A percentile compares a stretch with the other conserved stretches of the same genome.
Evolutionary conservation across 2,797 vertebrate species (phyloP).

Genomic region (Rhodeus uyekii): DNA sequence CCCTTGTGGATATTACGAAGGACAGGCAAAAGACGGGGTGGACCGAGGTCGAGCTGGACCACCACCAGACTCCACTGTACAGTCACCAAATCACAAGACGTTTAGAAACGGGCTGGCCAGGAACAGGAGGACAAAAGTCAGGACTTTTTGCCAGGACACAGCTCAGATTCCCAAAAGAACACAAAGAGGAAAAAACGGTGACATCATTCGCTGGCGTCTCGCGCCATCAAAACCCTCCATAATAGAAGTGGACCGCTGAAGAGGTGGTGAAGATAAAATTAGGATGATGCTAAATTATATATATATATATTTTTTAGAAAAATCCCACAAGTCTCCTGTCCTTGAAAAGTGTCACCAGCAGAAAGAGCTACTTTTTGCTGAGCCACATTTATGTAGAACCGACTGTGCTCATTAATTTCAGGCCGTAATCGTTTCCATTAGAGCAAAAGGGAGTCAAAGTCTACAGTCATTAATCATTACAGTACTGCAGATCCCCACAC

Average conservation of each 20-base stretch:
- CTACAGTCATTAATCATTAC: conserved; percentile 50
- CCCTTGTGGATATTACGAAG: conserved; percentile 71
- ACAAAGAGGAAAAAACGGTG: conserved; percentile 53
- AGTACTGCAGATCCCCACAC: conserved; percentile 35
- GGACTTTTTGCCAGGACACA: conserved; percentile 33
- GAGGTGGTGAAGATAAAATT: conserved; percentile 62
- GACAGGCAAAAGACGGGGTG: conserved; percentile 53
- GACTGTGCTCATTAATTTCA: conserved; percentile 48
- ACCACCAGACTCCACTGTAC: conserved; percentile 49
- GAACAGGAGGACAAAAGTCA: conserved; percentile 46
- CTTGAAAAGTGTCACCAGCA: conserved; percentile 36
- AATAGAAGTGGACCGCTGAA: conserved; percentile 53
- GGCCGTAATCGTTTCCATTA: conserved; percentile 40
- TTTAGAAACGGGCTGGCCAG: conserved; percentile 55
- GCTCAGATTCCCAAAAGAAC: conserved; percentile 36
- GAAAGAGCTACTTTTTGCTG: conserved; percentile 33
- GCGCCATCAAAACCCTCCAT: conserved; percentile 65
- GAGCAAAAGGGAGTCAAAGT: conserved; percentile 31
- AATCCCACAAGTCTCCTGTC: conserved; percentile 7
- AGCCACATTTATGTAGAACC: conserved; percentile 32
- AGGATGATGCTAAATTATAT: conserved; percentile 25
- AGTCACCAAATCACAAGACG: conserved; percentile 63
- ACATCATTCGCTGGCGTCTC: conserved; percentile 81
- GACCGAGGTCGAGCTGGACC: conserved; percentile 39
- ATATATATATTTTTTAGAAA: not conserved